Base-by-base conservation (phyloP, 2,888 invertebrate species). In the Rhorus exstirpatorius region DNA sequence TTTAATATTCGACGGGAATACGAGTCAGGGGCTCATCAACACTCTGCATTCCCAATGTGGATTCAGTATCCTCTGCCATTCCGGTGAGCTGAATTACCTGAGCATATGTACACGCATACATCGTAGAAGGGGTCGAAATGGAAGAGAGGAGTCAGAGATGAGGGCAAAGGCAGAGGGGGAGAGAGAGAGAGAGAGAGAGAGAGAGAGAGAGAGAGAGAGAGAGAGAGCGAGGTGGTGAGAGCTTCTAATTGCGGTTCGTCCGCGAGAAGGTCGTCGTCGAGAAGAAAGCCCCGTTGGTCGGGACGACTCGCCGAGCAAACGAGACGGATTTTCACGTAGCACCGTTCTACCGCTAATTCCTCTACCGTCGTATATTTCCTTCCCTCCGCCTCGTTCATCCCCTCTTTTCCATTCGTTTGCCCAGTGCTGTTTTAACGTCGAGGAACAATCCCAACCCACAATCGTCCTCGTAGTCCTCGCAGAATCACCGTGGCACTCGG, bases 271-370 rank as follows among this genome's bases (percentile, higher is more conserved):
- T 81, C 67, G 71, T 65, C 61, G 75, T 61, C 53, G 72, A 38
- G 70, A 67, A 44, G 70, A 81, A 71, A 53, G 35, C 46, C 38
- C 46, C n/a, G 60, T 65, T 67, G 77, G 81, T 77, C 14, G 77
- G 67, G 65, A 67, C 77, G 77, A 76, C 61, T 81, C 60, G 76
- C 79, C 71, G 68, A 82, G 82, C 79, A 85, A 87, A 86, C 83
- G 83, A 82, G 84, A 84, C 84, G 84, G 83, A 86, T 85, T 87
- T 87, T 84, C 85, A 58, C 79, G 83, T 53, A 81, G 71, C 53
- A 77, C 70, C 71, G 65, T 74, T 79, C 79, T 51, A 72, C 81
- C 70, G 67, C 82, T 79, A 38, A 83, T 78, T 67, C 78, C 79
- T 80, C 55, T 79, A 70, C 79, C 67, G 58, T 79, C 75, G 68